phyloP scores from a whole-genome alignment of 2,888 invertebrate genomes.

The Parnassius smintheus region DNA sequence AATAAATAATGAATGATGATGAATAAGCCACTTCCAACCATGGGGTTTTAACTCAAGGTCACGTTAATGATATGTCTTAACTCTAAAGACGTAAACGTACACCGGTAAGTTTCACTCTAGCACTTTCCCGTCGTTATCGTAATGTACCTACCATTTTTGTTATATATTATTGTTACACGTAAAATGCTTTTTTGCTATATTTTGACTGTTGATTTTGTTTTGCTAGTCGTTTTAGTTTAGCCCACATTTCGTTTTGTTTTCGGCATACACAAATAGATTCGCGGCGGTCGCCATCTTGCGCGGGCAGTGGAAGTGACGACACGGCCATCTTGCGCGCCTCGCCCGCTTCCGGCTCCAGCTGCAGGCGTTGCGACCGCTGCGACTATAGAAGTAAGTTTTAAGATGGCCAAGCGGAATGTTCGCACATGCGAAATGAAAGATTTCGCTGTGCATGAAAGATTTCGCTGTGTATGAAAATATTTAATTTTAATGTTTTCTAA shows the following conservation, averaged over 20 bases:
- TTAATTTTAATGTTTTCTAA: too few relatives aligned
- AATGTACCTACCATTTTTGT: background rate
- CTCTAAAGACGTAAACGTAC: too few relatives aligned
- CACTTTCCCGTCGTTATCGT: background rate
- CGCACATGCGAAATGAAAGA: too few relatives aligned
- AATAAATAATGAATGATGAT: too few relatives aligned
- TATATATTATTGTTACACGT: background rate
- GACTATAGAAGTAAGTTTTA: conserved; percentile 44
- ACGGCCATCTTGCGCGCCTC: conserved; percentile 53
- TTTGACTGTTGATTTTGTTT: conserved; percentile 10
- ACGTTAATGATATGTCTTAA: too few relatives aligned
- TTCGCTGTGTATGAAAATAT: too few relatives aligned
- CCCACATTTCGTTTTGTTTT: conserved; percentile 21
- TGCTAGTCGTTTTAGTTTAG: conserved; percentile 14
- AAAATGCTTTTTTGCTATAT: conserved; percentile 5
- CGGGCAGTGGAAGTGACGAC: conserved; percentile 54
- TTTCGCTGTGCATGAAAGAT: too few relatives aligned
- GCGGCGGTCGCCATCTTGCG: conserved; percentile 48
- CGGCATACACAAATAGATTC: conserved; percentile 31
- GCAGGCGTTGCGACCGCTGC: conserved; percentile 37
- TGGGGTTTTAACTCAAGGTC: too few relatives aligned
- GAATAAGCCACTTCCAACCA: too few relatives aligned
- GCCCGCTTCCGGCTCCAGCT: conserved; percentile 37
- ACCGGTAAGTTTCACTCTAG: too few relatives aligned
- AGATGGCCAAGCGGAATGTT: background rate